Evolutionary conservation across 2,797 vertebrate species (phyloP), one percentile per base, ranked within the genome.

Genomic region (Artibeus lituratus): DNA sequence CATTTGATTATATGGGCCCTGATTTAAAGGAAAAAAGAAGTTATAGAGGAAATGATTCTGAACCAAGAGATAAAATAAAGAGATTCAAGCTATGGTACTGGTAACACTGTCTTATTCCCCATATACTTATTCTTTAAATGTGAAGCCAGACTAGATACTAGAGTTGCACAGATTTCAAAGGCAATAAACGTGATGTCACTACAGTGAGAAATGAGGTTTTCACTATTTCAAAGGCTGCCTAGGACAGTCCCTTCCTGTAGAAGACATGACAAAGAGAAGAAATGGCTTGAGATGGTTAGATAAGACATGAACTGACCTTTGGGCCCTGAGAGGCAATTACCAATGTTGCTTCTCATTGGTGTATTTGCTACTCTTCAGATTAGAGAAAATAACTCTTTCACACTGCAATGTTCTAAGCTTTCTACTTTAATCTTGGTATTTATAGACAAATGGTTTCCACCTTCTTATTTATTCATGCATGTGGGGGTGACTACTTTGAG

Each of bases 391-490:
- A 80, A 70, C 18, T 53, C 59, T 62, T 69, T 94, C 47, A 26
- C 7, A 73, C 49, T 74, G 10, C 39, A n/a, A 37, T 35, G 44
- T 55, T 82, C n/a, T n/a, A 39, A 67, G 51, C 22, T n/a, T 80
- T 72, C 82, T n/a, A 7, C 3, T 87, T 91, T 47, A 62, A 65
- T 57, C 47, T 69, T 47, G 10, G 21, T 73, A 62, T 83, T 62
- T n/a, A 69, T 0, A 82, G 49, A 11, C 29, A 10, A 90, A 77
- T 39, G 29, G 5, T 6, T 35, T 88, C 69, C 92, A 42, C 19
- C 26, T 92, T 74, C 37, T 70, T 87, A 59, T 87, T 95, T 81
- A 85, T 22, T 81, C 83, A 90, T 35, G 80, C n/a, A n/a, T n/a
- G n/a, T n/a, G n/a, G n/a, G n/a, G n/a, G n/a, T n/a, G n/a, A n/a